Evolutionary conservation across 2,888 invertebrate genomes (phyloP), one percentile per base, ranked within the genome.

Genomic region (Scotopteryx bipunctaria): DNA sequence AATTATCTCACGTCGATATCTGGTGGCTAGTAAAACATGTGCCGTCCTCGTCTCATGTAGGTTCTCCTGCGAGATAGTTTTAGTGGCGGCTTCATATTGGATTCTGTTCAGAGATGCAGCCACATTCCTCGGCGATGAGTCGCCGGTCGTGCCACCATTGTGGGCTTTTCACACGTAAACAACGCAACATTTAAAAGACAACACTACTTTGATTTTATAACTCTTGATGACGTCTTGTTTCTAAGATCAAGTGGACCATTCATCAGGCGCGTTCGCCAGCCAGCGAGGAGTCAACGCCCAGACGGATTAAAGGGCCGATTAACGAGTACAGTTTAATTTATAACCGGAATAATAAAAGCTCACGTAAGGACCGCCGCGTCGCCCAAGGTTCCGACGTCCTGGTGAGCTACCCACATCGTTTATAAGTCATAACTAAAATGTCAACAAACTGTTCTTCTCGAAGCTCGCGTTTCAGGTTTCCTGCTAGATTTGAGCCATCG

Each of bases 241-340:
- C 52, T 57, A 60, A 72, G 69, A 77, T 74, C 69, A 72, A 73
- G 72, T 69, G 69, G 62, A 63, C 63, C 76, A 73, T 78, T 76
- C 64, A 74, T 70, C 67, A 69, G 46, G 41, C 61, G 55, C 63
- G 59, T 53, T 9, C 51, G 65, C 65, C 60, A 67, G 71, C 61
- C 69, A 60, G 64, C 65, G 59, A 69, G 70, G 81, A 83, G 89
- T 88, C 88, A 90, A 88, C 80, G 88, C 74, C 86, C 88, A 87
- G 88, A 84, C 86, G 81, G 82, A 87, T 88, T 88, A 88, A 86
- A 86, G 83, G 84, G 78, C 77, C 80, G 83, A 87, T 88, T 88
- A 88, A 88, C 83, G 81, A 84, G 78, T 80, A 75, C 81, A 71
- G 71, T 76, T 85, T 88, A 85, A 88, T 90, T 89, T 87, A 85